Base-by-base conservation (phyloP, 2,797 vertebrate species). In the Phrynocephalus vlangalii region DNA sequence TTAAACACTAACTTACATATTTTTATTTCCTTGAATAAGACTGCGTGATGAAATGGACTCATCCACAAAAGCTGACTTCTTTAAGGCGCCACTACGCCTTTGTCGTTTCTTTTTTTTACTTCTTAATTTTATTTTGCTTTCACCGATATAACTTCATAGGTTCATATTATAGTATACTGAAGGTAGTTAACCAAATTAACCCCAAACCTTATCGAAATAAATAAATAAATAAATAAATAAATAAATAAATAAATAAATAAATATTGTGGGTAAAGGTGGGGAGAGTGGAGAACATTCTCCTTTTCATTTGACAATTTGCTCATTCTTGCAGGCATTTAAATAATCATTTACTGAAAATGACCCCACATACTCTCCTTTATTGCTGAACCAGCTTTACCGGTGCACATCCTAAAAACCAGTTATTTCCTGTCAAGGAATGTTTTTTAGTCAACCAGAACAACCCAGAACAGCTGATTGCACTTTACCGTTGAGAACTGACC, bases 391-490 rank as follows among this genome's bases (percentile, higher is more conserved):
- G 24, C 44, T 48, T 92, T 78, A 92, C 91, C 90, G 84, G 30
- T 24, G 52, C 33, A 68, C n/a, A 91, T 91, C 89, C 83, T 88
- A 89, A 90, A 90, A 89, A 90, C 87, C 83, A 85, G 75, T 81
- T 60, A 67, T 94, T 95, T 87, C 92, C 89, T 87, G 88, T 86
- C 0, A 0, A 92, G 77, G 93, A 84, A 80, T 10, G 33, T 83
- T 89, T 90, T 70, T n/a, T 89, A 91, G 88, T 84, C 90, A 88
- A 88, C 81, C 87, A 95, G 92, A 91, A 89, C 87, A 82, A 88
- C 87, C 81, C 86, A 95, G 92, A 91, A 89, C 87, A 82, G 79
- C 50, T 86, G 60, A 91, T 81, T 72, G 8, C 67, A 5, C 85
- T 84, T 91, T 86, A 63, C 15, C 44, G 70, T 88, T 1, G 44